Percentiles rank a stretch among this genome's conserved stretches.
These are phyloP conservation scores for Sinella curviseta DNA, from an alignment of 1,140 invertebrate species.

Conservation along the genomic window DNA sequence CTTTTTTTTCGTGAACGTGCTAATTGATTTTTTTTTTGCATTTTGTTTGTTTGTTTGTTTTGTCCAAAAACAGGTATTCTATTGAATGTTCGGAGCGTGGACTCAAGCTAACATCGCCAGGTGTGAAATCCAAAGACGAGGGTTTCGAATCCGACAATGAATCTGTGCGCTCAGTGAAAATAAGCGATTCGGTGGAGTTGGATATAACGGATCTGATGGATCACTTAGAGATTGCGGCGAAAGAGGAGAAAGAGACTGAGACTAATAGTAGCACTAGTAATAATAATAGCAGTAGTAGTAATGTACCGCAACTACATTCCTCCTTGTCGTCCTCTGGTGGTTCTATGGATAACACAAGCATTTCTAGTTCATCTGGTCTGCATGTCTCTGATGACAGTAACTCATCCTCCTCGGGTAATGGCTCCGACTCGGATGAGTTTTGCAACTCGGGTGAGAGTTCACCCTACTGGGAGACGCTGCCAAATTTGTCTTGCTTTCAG, in stretches of 20 bases:
- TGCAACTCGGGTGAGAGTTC: constrained; percentile 29
- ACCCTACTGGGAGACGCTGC: constrained; percentile 44
- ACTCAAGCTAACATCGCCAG: constrained; percentile 45
- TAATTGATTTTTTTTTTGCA: not conserved
- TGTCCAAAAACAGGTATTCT: constrained; percentile 37
- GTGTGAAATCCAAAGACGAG: constrained; percentile 43
- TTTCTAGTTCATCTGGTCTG: constrained; percentile 42
- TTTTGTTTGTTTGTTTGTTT: not conserved
- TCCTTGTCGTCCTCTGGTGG: constrained; percentile 39
- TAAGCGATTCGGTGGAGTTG: constrained; percentile 36
- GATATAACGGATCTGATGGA: constrained; percentile 43
- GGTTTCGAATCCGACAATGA: constrained; percentile 49
- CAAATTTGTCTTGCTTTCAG: constrained; percentile 45
- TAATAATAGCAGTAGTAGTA: not conserved
- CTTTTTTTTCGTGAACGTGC: too few relatives aligned
- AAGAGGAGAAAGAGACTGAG: constrained; percentile 41
- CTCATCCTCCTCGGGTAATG: constrained; percentile 47
- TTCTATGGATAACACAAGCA: constrained; percentile 41
- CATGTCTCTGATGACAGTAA: constrained; percentile 38
- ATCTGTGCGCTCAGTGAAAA: constrained; percentile 42
- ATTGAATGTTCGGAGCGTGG: constrained; percentile 48
- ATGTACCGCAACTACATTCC: constrained; percentile 14
- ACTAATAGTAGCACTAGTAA: not conserved
- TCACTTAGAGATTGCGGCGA: constrained; percentile 43
- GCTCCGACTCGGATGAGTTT: constrained; percentile 49